A percentile compares a stretch with the other conserved stretches of the same genome.
These are phyloP conservation scores for Cynopterus sphinx DNA, from an alignment of 2,797 vertebrate species.

Conservation along the genomic window DNA sequence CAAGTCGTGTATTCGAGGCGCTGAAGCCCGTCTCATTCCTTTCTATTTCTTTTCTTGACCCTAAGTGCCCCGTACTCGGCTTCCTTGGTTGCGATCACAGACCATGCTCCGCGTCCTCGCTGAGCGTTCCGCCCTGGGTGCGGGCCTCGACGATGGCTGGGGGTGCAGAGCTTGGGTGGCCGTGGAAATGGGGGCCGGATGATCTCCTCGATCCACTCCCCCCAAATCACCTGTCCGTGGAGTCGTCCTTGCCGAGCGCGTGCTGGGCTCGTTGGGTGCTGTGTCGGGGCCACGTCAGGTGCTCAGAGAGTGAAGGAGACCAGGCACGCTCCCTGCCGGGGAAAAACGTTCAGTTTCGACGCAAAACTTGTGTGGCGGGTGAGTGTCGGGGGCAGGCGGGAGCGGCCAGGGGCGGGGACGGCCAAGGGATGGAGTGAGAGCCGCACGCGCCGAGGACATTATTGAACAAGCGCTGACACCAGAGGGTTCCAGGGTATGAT, in stretches of 20 bases:
- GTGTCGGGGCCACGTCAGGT: accelerated
- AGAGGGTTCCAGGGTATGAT: too few species aligned
- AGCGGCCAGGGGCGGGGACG: accelerated
- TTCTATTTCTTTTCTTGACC: not conserved
- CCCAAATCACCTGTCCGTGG: not conserved
- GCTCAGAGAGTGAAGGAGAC: not conserved
- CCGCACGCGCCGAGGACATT: too few species aligned
- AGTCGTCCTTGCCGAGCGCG: not conserved
- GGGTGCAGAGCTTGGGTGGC: not conserved
- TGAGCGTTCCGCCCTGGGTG: not conserved
- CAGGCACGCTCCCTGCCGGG: not conserved
- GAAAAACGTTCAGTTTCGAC: not conserved
- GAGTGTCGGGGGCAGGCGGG: not conserved
- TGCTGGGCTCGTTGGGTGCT: too few species aligned
- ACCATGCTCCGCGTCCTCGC: not conserved
- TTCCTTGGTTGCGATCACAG: not conserved
- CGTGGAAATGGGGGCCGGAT: not conserved
- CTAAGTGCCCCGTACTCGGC: not conserved
- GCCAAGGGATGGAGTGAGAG: not conserved
- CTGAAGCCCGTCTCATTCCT: not conserved
- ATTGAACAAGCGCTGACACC: too few species aligned
- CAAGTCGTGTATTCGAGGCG: not conserved
- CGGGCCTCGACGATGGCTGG: not conserved
- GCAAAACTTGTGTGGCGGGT: not conserved
- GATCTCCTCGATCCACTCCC: not conserved